Conservation (phyloP, 2,888 invertebrate genomes). For the Steinernema carpocapsae region DNA sequence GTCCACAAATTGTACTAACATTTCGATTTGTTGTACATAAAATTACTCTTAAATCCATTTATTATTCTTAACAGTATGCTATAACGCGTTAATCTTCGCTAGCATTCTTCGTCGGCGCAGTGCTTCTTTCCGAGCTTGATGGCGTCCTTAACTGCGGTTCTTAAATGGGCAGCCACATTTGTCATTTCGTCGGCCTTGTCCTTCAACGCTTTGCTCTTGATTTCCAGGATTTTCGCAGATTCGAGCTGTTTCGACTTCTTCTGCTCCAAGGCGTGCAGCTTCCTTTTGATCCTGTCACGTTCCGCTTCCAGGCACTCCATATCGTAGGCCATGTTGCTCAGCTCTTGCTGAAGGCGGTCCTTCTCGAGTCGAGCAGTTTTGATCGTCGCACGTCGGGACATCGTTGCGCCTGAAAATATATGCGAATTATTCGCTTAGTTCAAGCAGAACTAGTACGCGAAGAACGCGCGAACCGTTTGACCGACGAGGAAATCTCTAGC, state of each 20-base stretch:
- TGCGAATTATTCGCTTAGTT: not conserved
- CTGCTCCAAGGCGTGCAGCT: not conserved
- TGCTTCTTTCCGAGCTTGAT: slow-evolving; percentile 4
- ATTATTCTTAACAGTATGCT: not conserved
- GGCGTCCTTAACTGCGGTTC: not conserved
- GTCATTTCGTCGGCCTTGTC: not conserved
- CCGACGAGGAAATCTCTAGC: not conserved
- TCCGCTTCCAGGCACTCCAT: not conserved
- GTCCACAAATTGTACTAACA: slow-evolving; percentile 20
- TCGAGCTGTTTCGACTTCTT: not conserved
- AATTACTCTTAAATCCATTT: not conserved
- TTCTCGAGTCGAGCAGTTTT: slow-evolving; percentile 12
- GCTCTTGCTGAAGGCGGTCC: not conserved
- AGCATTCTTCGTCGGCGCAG: not conserved
- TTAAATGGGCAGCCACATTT: not conserved
- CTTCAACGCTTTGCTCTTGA: not conserved
- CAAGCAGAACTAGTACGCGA: not conserved
- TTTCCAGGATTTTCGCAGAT: not conserved
- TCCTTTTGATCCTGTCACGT: not conserved
- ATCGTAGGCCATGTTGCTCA: not conserved
- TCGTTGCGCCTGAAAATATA: not conserved
- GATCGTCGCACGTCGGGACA: not conserved
- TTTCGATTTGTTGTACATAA: no score
- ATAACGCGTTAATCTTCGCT: not conserved
- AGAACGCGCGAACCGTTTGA: not conserved